phyloP scores from a whole-genome alignment of 1,140 invertebrate species.

The Acromyrmex echinatior region DNA sequence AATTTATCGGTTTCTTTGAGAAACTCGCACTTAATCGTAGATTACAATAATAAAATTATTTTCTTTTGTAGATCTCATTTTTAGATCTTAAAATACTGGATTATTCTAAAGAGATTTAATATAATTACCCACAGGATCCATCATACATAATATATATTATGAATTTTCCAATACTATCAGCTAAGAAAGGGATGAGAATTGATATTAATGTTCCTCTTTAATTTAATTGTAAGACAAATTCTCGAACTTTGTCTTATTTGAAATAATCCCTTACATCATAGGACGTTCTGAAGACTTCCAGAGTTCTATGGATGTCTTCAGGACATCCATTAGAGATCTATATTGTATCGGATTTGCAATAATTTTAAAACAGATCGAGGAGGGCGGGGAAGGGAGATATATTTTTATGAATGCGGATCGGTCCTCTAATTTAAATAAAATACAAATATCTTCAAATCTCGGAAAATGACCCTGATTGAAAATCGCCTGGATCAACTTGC shows the following conservation, averaged over 20 bases:
- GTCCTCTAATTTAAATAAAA: slow-evolving; percentile 2
- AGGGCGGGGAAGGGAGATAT: too few relatives aligned
- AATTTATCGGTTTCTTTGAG: background rate
- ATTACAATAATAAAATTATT: slow-evolving; percentile 19
- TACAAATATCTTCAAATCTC: background rate
- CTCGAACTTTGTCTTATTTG: background rate
- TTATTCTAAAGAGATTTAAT: background rate
- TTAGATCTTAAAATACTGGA: slow-evolving; percentile 5
- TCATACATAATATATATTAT: background rate
- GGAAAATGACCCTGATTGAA: background rate
- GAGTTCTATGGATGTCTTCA: too few relatives aligned
- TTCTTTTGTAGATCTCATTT: slow-evolving; percentile 7
- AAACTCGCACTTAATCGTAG: background rate
- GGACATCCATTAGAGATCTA: too few relatives aligned
- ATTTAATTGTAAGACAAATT: background rate
- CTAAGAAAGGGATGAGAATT: background rate
- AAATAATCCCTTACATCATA: too few relatives aligned
- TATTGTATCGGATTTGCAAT: too few relatives aligned
- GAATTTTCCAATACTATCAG: background rate
- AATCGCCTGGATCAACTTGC: background rate
- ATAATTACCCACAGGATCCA: background rate
- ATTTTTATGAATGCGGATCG: background rate
- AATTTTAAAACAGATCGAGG: background rate
- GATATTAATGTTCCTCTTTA: background rate
- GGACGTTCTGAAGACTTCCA: too few relatives aligned